Percentiles rank a stretch among this genome's conserved stretches.
phyloP scores from a whole-genome alignment of 2,797 vertebrate species.

The Dicrostonyx torquatus region DNA sequence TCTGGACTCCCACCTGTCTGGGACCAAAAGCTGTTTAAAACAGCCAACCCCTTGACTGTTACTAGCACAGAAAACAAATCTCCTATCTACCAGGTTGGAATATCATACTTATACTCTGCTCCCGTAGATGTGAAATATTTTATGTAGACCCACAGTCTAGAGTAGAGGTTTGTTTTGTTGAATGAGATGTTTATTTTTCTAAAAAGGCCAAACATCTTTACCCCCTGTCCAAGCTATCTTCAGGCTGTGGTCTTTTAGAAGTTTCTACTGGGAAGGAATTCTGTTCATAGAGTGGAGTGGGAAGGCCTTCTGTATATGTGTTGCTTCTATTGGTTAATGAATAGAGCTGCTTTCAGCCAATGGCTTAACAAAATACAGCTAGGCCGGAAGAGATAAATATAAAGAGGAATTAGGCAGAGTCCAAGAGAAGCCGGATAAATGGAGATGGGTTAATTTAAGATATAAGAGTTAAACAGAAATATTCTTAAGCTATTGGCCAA shows the following conservation, averaged over 20 bases:
- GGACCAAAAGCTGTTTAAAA: background rate
- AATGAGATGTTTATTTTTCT: background rate
- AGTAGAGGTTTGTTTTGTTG: background rate
- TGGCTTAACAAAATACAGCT: too few species aligned
- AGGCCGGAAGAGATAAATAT: too few species aligned
- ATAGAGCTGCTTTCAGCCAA: too few species aligned
- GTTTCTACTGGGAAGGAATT: background rate
- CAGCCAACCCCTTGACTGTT: background rate
- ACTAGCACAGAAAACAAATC: background rate
- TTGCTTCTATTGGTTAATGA: too few species aligned
- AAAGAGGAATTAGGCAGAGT: too few species aligned
- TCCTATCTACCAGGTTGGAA: background rate
- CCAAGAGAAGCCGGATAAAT: too few species aligned
- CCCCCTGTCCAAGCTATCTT: too few species aligned
- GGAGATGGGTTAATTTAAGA: too few species aligned
- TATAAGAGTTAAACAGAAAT: too few species aligned
- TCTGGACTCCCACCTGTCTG: accelerated
- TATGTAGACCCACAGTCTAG: accelerated
- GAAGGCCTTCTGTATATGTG: too few species aligned
- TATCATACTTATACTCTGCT: background rate
- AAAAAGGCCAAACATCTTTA: background rate
- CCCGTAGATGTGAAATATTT: background rate
- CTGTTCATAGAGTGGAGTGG: too few species aligned
- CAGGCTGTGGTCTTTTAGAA: background rate
- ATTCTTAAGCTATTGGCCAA: too few species aligned